These are phyloP conservation scores for Triplophysa siluroides DNA, from an alignment of 2,113 vertebrate genomes.

Conservation along the genomic window DNA sequence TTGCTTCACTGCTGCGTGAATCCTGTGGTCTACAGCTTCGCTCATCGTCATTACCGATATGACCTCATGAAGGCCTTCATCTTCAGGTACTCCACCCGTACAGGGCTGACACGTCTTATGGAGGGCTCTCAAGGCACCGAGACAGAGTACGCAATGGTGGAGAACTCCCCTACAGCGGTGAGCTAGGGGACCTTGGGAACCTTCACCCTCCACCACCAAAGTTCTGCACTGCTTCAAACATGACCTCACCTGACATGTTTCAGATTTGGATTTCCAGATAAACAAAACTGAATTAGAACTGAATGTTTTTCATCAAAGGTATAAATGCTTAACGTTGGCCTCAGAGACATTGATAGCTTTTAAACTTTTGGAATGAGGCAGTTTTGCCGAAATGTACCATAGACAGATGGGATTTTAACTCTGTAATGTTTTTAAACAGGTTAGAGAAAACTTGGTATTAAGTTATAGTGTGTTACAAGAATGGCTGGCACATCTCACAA, in stretches of 20 bases:
- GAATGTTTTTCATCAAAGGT: not conserved
- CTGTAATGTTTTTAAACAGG: not conserved
- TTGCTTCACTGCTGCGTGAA: conserved; percentile 94
- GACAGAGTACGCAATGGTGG: conserved; percentile 84
- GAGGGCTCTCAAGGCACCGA: conserved; percentile 84
- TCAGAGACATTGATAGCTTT: not conserved
- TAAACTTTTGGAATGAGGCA: not conserved
- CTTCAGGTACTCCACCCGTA: conserved; percentile 93
- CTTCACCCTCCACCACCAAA: not conserved
- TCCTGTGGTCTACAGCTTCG: conserved; percentile 94
- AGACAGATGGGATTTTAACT: not conserved
- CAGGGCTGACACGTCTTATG: conserved; percentile 87
- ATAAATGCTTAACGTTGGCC: not conserved
- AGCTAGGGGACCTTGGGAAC: conserved; percentile 34
- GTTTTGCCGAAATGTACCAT: not conserved
- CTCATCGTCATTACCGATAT: conserved; percentile 89
- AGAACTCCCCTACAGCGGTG: conserved; percentile 72
- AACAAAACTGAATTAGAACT: conserved; percentile 1
- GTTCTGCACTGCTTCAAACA: conserved; percentile 24
- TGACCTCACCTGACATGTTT: not conserved
- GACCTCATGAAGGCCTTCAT: conserved; percentile 98
- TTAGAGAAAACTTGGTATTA: not conserved
- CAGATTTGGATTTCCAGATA: not conserved
- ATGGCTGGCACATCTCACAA: not conserved
- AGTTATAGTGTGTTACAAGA: not conserved